Evolutionary conservation across 2,888 invertebrate species (phyloP).

Genomic region (Nasonia oneida): DNA sequence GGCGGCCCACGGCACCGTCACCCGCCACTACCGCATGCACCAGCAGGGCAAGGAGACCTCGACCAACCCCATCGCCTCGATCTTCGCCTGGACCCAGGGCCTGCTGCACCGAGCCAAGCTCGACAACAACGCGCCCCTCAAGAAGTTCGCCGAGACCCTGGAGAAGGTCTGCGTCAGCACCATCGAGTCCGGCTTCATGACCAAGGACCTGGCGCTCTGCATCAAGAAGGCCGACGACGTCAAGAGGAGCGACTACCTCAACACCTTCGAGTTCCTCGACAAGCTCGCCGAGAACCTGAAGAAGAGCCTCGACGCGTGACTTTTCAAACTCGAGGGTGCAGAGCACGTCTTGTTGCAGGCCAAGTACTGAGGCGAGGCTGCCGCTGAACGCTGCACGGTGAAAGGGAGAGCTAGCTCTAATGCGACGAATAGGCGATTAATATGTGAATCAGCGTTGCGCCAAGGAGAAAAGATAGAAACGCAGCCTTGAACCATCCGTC

Average conservation of each 20-base stretch:
- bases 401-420: conserved; percentile 20
- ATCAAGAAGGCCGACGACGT: conserved; percentile 95
- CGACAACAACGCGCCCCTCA: conserved; percentile 89
- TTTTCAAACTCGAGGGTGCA: neutral
- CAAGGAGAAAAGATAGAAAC: neutral
- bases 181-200: conserved; percentile 97
- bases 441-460: neutral
- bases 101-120: conserved; percentile 96
- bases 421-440: neutral
- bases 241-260: conserved; percentile 91
- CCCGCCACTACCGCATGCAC: conserved; percentile 93
- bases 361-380: conserved; percentile 20
- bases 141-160: conserved; percentile 90
- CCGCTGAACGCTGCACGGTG: neutral
- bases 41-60: conserved; percentile 98
- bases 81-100: conserved; percentile 99
- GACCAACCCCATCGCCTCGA: conserved; percentile 99
- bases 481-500: conserved; percentile 25
- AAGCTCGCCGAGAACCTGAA: conserved; percentile 95
- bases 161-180: conserved; percentile 96
- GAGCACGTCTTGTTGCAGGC: conserved; percentile 12
- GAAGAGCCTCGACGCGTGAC: conserved; percentile 82
- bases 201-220: conserved; percentile 99
- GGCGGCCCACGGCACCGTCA: conserved; percentile 98
- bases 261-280: conserved; percentile 98